Base-by-base conservation (phyloP, 1,140 invertebrate species). In the Kradibia gibbosae region DNA sequence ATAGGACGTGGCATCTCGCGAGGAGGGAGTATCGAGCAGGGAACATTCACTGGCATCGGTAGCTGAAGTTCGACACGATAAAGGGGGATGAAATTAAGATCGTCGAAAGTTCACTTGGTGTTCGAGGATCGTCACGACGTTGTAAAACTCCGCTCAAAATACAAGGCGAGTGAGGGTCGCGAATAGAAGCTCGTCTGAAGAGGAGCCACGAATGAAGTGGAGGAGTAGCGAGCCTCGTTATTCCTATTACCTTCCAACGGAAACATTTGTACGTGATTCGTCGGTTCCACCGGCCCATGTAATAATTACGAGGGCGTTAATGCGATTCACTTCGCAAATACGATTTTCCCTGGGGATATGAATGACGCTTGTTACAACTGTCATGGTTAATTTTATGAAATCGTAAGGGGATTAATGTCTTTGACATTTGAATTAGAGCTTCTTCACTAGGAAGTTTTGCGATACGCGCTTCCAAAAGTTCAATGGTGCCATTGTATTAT, bases 291-390 rank as follows among this genome's bases (percentile, higher is more conserved):
- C 31, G 50, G 22, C 50, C 20, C 39, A 13, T 34, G 73, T 70
- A 28, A 17, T n/a, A 60, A 72, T 79, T 53, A 48, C 78, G 55
- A 48, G 57, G 71, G 20, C 55, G 42, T 74, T 74, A 80, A 80
- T 65, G 71, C 31, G 78, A 80, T 74, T 65, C 78, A 50, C 53
- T 13, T 39, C 10, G 55, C n/a, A 36, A 67, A 79, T 79, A 72
- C 60, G 78, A 72, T 60, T 79, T 67, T 28, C 25, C 15, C 45
- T 15, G n/a, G n/a, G 15, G 42, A 48, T 50, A 31, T 10, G 42
- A 50, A 28, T 8, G 50, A 36, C 20, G 71, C 72, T 72, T 79
- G 67, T 72, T 72, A 60, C 67, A 5, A 20, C 3, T 22, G 36
- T 25, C 48, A 42, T 50, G 62, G 34, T 57, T 57, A 72, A 79